These are phyloP conservation scores for Gandaritis pyraliata DNA, from an alignment of 2,888 invertebrate genomes.

Conservation along the genomic window DNA sequence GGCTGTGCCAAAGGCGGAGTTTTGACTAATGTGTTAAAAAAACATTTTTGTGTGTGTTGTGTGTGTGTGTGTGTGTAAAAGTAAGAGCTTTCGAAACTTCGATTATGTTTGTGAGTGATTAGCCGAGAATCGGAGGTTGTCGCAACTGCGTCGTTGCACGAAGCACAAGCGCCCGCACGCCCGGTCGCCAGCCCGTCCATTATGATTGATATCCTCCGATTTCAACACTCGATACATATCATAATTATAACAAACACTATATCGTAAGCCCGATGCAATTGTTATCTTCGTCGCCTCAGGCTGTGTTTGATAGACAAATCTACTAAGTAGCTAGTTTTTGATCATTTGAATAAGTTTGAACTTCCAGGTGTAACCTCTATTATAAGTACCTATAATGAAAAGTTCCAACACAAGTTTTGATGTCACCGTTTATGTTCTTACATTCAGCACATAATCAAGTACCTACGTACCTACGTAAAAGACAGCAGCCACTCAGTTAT, in stretches of 20 bases:
- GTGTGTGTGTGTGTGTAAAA: too few species aligned
- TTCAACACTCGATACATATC: conserved; percentile 23
- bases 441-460: conserved; percentile 24
- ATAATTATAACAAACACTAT: conserved; percentile 17
- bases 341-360: background rate
- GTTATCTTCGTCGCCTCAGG: conserved; percentile 11
- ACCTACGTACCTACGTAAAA: background rate
- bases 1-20: conserved; percentile 2
- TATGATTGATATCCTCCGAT: conserved; percentile 27
- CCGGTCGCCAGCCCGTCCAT: background rate
- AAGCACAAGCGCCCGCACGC: background rate
- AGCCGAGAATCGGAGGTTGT: conserved; percentile 34
- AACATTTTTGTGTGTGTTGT: too few species aligned
- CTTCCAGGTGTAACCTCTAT: background rate
- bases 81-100: conserved; percentile 41
- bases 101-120: conserved; percentile 40
- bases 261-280: conserved; percentile 34
- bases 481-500: conserved; percentile 18
- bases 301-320: background rate
- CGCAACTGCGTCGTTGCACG: conserved; percentile 22
- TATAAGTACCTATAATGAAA: background rate
- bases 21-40: conserved; percentile 25
- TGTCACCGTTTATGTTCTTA: conserved; percentile 28
- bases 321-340: background rate
- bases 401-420: conserved; percentile 2